Conservation (phyloP, 2,797 vertebrate genomes). For the Tragelaphus oryx region DNA sequence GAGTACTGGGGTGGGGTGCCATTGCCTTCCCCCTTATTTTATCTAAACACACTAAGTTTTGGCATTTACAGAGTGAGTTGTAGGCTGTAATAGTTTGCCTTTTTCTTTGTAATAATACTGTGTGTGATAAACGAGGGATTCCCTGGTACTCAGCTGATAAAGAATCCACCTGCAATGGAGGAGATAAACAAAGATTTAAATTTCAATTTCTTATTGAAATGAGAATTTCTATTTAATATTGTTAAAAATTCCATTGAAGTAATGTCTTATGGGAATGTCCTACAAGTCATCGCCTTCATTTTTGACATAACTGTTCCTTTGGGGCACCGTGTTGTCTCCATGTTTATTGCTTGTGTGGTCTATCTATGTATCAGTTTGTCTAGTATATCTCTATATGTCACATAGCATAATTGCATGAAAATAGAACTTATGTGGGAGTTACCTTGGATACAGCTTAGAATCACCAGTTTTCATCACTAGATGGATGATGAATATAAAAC, state of each 20-base stretch:
- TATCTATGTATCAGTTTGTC: neutral
- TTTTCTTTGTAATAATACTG: conserved; percentile 14
- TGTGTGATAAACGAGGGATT: neutral
- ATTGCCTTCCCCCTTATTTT: neutral
- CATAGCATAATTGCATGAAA: neutral
- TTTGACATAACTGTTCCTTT: neutral
- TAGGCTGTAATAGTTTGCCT: neutral
- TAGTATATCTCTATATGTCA: neutral
- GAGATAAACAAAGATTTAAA: neutral
- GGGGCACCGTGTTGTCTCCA: neutral
- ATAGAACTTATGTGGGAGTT: neutral
- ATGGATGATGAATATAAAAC: neutral
- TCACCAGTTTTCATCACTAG: conserved; percentile 9
- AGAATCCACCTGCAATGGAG: neutral
- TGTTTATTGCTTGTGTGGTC: neutral
- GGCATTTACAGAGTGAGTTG: neutral
- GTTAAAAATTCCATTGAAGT: conserved; percentile 11
- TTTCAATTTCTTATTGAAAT: conserved; percentile 24
- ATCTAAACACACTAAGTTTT: neutral
- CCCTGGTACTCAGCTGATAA: neutral
- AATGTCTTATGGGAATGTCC: neutral
- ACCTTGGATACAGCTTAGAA: conserved; percentile 9
- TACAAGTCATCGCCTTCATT: neutral
- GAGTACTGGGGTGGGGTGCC: no score
- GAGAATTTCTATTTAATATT: conserved; percentile 6